Evolutionary conservation across 2,888 invertebrate genomes (phyloP).

Genomic region (Dynastes tityus): DNA sequence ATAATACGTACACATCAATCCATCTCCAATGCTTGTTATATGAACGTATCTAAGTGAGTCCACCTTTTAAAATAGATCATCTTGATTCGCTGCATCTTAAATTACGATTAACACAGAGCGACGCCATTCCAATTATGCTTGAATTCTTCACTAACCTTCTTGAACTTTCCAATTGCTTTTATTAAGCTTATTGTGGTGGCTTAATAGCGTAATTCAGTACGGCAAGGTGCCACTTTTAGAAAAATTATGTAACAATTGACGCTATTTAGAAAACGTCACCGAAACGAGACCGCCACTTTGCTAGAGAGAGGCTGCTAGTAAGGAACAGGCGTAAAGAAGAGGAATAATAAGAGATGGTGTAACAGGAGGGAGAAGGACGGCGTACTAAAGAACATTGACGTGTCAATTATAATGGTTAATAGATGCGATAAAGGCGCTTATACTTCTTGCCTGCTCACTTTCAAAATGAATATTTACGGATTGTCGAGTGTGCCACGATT

Average conservation of each 20-base stretch:
- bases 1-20: not conserved
- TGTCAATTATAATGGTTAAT: constrained; percentile 29
- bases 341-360: not conserved
- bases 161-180: constrained; percentile 66
- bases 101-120: constrained; percentile 62
- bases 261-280: constrained; percentile 52
- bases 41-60: constrained; percentile 41
- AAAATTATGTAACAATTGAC: constrained; percentile 53
- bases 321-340: not conserved
- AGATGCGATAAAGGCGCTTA: not conserved
- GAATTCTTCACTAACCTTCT: constrained; percentile 65
- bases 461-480: not conserved
- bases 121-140: constrained; percentile 67
- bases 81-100: constrained; percentile 56
- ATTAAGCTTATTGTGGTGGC: constrained; percentile 62
- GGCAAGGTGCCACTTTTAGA: constrained; percentile 60
- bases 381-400: constrained; percentile 23
- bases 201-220: constrained; percentile 61
- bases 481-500: not conserved
- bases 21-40: too few relatives aligned
- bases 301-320: not conserved
- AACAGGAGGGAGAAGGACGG: not conserved
- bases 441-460: not conserved
- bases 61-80: constrained; percentile 52
- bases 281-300: not conserved